These are phyloP conservation scores for Pipistrellus pipistrellus DNA, from an alignment of 2,797 vertebrate genomes.

Conservation along the genomic window DNA sequence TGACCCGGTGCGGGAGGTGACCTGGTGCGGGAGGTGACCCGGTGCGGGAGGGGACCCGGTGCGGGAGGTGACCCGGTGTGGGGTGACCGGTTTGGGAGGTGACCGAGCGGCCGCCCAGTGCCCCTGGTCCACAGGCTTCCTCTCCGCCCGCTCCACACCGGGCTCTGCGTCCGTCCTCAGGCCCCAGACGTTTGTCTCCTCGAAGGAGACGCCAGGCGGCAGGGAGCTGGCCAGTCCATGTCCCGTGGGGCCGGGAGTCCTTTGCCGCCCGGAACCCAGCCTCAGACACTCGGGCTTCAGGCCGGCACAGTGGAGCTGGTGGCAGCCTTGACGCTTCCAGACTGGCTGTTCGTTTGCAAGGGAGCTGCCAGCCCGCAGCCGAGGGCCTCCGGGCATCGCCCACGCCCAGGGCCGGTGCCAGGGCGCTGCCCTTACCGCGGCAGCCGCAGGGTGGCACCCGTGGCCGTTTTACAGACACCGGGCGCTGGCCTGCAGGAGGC, in stretches of 20 bases:
- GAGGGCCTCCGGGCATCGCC: neutral
- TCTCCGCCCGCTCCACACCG: rapidly evolving
- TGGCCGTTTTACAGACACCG: neutral
- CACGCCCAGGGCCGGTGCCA: neutral
- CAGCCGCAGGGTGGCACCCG: too few species aligned
- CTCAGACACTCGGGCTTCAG: neutral
- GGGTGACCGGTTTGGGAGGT: too few species aligned
- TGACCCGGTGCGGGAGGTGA: too few species aligned
- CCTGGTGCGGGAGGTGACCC: too few species aligned
- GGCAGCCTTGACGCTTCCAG: neutral
- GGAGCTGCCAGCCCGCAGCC: neutral
- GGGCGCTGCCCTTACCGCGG: too few species aligned
- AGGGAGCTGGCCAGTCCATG: neutral
- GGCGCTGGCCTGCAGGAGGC: neutral
- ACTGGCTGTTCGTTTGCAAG: neutral
- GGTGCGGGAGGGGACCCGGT: too few species aligned
- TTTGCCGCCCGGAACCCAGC: neutral
- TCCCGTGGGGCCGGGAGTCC: neutral
- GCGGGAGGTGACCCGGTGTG: too few species aligned
- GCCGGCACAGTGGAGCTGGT: neutral
- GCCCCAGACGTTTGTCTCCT: neutral
- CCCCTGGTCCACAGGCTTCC: neutral
- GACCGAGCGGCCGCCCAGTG: too few species aligned
- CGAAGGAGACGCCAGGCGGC: neutral
- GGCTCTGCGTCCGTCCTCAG: neutral